A percentile compares a stretch with the other conserved stretches of the same genome.
Conservation (phyloP, 2,797 vertebrate species). For the Parotocinclus haroldoi region DNA sequence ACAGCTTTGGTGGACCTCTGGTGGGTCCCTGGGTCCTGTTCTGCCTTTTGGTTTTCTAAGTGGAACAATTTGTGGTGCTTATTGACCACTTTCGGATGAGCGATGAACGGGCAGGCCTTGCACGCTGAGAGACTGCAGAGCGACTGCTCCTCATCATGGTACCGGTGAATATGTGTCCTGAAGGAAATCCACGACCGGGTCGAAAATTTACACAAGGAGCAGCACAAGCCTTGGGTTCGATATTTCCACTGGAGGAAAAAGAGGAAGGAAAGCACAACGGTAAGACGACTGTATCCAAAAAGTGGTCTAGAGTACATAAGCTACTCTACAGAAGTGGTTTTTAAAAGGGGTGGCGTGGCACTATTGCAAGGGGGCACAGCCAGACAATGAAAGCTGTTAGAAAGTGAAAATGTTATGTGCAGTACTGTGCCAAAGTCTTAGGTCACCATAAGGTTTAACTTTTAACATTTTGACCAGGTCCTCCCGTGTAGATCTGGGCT, state of each 20-base stretch:
- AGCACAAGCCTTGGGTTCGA: conserved; percentile 86
- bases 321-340: too few species aligned
- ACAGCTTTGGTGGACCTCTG: conserved; percentile 41
- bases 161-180: conserved; percentile 83
- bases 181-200: conserved; percentile 83
- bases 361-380: too few species aligned
- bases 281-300: not conserved
- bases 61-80: conserved; percentile 91
- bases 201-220: conserved; percentile 88
- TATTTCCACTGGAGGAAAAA: conserved; percentile 79
- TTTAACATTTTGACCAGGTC: too few species aligned
- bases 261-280: not conserved
- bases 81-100: conserved; percentile 78
- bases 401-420: too few species aligned
- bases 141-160: conserved; percentile 82
- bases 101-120: conserved; percentile 82
- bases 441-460: too few species aligned
- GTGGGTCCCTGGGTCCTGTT: conserved; percentile 34
- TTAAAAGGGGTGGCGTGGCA: too few species aligned
- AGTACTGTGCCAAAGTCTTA: too few species aligned
- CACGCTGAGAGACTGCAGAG: conserved; percentile 83
- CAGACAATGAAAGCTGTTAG: too few species aligned
- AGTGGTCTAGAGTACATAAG: too few species aligned
- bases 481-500: too few species aligned
- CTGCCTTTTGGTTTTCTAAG: conserved; percentile 50